Evolutionary conservation across 92 coral and sea anemone genomes (phyloP).

Genomic region (Zoanthus gigantus): DNA sequence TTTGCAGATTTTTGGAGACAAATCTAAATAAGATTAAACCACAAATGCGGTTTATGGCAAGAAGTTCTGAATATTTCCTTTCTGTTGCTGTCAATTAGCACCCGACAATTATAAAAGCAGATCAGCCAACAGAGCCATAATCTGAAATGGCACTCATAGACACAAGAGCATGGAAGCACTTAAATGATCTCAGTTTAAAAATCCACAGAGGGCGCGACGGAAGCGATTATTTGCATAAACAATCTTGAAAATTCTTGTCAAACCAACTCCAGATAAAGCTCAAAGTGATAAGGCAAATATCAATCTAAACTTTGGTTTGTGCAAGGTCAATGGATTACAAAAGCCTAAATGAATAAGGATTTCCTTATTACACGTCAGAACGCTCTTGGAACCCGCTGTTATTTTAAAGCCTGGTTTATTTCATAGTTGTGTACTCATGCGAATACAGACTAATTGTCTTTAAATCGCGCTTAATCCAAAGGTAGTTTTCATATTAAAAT

Average conservation of each 20-base stretch:
- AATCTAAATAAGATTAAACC: constrained; percentile 5
- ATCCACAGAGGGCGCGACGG: constrained; percentile 32
- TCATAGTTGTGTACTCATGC: constrained; percentile 50
- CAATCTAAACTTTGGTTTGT: constrained; percentile 22
- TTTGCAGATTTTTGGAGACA: background rate
- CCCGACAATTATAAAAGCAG: background rate
- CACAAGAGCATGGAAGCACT: constrained; percentile 41
- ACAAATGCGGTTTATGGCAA: background rate
- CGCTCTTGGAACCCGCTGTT: constrained; percentile 42
- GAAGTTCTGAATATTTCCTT: constrained; percentile 6
- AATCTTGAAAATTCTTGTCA: constrained; percentile 38
- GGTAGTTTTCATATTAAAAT: constrained; percentile 46
- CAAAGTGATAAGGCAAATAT: constrained; percentile 34
- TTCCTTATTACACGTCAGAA: constrained; percentile 76
- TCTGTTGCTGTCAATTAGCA: constrained; percentile 21
- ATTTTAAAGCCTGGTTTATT: background rate
- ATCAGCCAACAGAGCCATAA: constrained; percentile 2
- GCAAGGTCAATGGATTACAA: constrained; percentile 40
- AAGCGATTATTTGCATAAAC: constrained; percentile 40
- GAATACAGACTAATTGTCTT: constrained; percentile 70
- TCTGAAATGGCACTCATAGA: constrained; percentile 26
- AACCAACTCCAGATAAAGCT: constrained; percentile 48
- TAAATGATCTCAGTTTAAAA: constrained; percentile 25
- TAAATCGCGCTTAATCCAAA: constrained; percentile 83
- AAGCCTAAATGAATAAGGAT: constrained; percentile 30